Evolutionary conservation across 2,888 invertebrate species (phyloP).

Genomic region (Metacarcinus magister): DNA sequence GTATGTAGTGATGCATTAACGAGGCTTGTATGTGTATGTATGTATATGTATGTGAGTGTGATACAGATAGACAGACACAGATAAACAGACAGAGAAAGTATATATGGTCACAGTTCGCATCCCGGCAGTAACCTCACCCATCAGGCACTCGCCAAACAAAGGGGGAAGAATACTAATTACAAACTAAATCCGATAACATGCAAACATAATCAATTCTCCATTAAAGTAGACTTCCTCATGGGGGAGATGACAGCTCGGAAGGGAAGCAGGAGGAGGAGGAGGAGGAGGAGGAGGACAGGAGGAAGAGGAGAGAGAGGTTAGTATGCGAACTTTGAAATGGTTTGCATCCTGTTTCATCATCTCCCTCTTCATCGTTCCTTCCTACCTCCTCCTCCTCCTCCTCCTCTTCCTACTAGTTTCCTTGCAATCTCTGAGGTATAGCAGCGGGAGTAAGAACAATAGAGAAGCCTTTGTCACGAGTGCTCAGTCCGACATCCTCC

Average conservation of each 20-base stretch:
- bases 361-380: too few species aligned
- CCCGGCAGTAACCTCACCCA: not conserved
- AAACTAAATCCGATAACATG: conserved; percentile 26
- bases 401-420: not conserved
- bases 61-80: too few species aligned
- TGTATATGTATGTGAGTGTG: not conserved
- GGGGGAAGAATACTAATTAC: not conserved
- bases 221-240: conserved; percentile 6
- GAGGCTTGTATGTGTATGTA: conserved; percentile 11
- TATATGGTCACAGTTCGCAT: not conserved
- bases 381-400: not conserved
- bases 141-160: not conserved
- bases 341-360: conserved; percentile 26
- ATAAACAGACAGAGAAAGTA: not conserved
- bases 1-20: not conserved
- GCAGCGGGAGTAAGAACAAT: not conserved
- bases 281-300: not conserved
- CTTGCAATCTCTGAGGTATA: not conserved
- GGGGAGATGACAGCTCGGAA: not conserved
- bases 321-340: not conserved
- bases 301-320: not conserved
- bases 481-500: not conserved
- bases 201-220: conserved; percentile 26
- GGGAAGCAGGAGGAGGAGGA: not conserved
- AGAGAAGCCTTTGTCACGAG: not conserved